Evolutionary conservation across 1,140 invertebrate species (phyloP).

Genomic region (Elymnias hypermnestra): DNA sequence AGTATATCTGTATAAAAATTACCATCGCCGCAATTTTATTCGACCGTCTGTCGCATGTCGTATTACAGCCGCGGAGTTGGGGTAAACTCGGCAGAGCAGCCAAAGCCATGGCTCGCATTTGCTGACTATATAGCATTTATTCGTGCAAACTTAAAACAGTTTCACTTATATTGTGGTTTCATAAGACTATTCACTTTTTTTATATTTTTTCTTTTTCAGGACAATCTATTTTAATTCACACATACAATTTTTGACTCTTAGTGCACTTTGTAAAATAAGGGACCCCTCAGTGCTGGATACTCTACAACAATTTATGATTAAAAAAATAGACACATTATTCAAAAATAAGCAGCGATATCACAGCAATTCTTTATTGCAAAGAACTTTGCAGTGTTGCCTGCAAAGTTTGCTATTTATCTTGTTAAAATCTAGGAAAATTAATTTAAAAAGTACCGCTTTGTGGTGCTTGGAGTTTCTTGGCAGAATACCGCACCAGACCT

Average conservation of each 20-base stretch:
- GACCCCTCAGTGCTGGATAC: slow-evolving; percentile 30
- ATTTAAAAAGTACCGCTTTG: slow-evolving; percentile 18
- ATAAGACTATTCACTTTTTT: neutral
- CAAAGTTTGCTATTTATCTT: slow-evolving; percentile 45
- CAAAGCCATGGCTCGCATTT: too few relatives aligned
- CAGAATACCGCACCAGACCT: slow-evolving; percentile 51
- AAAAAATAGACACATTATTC: slow-evolving; percentile 47
- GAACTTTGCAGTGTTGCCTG: slow-evolving; percentile 34
- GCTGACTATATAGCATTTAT: too few relatives aligned
- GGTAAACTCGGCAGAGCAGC: too few relatives aligned
- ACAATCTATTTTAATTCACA: slow-evolving; percentile 40
- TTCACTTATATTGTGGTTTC: too few relatives aligned
- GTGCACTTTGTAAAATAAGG: slow-evolving; percentile 35
- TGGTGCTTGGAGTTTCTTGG: slow-evolving; percentile 50
- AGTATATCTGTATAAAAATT: too few relatives aligned
- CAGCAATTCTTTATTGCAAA: slow-evolving; percentile 44
- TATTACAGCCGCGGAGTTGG: too few relatives aligned
- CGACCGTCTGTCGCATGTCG: too few relatives aligned
- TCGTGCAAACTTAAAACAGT: too few relatives aligned
- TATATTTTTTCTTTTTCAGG: slow-evolving; percentile 35
- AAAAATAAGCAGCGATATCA: slow-evolving; percentile 58
- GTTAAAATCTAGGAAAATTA: slow-evolving; percentile 24
- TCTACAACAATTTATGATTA: slow-evolving; percentile 33
- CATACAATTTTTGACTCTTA: slow-evolving; percentile 41
- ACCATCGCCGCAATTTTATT: too few relatives aligned